phyloP scores from a whole-genome alignment of 2,797 vertebrate species.

The Neopelma chrysocephalum region DNA sequence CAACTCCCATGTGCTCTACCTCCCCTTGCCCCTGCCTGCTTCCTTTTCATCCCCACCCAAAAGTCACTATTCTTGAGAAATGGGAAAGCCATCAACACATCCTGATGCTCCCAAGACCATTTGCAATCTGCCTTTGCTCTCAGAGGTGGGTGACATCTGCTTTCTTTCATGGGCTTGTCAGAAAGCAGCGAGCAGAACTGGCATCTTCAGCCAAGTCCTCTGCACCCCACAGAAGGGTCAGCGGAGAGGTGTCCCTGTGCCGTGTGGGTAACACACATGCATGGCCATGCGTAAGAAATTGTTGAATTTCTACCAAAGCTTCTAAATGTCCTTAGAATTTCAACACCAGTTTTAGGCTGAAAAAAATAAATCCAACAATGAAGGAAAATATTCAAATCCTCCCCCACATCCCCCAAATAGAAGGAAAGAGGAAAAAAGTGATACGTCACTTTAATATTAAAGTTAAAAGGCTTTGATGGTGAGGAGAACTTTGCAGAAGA shows the following conservation, averaged over 20 bases:
- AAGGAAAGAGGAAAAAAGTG: not conserved
- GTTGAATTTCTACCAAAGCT: not conserved
- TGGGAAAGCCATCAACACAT: not conserved
- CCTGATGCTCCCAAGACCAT: not conserved
- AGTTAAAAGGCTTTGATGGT: constrained; percentile 40
- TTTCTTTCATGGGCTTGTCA: not conserved
- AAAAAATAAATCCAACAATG: not conserved
- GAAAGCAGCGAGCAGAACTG: not conserved
- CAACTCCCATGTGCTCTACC: accelerated
- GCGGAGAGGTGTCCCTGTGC: not conserved
- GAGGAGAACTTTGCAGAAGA: constrained; percentile 13
- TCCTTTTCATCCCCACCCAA: not conserved
- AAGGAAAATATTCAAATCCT: not conserved
- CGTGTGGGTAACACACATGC: accelerated
- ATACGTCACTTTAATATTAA: not conserved
- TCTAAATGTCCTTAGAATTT: constrained; percentile 25
- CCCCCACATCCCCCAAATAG: not conserved
- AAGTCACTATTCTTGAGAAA: not conserved
- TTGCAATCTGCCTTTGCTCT: not conserved
- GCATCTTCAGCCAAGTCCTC: accelerated
- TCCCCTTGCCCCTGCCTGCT: accelerated
- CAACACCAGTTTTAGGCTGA: not conserved
- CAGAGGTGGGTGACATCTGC: not conserved
- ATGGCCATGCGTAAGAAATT: not conserved
- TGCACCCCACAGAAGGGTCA: not conserved